Conservation (phyloP, 2,797 vertebrate species). For the Sarcoramphus papa region DNA sequence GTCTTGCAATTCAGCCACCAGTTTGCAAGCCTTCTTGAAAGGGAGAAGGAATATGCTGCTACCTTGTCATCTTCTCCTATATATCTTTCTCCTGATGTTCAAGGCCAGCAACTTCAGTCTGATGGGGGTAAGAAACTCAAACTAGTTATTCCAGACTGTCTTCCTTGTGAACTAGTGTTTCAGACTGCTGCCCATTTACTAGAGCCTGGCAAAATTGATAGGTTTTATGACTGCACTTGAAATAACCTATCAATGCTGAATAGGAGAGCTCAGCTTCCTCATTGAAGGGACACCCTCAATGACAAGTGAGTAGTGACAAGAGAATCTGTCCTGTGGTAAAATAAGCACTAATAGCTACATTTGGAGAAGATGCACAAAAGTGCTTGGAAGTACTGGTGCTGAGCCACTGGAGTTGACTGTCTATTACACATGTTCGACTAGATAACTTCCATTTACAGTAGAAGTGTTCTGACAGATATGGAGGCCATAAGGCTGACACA, state of each 20-base stretch:
- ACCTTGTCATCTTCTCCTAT: not conserved
- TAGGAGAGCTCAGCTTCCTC: not conserved
- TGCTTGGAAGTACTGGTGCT: not conserved
- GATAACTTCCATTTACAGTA: not conserved
- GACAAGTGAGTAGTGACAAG: not conserved
- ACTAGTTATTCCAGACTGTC: not conserved
- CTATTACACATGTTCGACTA: not conserved
- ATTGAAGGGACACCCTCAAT: not conserved
- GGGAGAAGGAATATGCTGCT: not conserved
- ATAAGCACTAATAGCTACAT: not conserved
- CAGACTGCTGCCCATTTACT: not conserved
- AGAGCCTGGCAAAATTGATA: not conserved
- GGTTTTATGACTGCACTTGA: not conserved
- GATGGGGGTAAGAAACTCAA: not conserved
- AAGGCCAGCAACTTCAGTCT: not conserved
- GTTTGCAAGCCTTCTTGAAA: not conserved
- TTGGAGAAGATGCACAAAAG: not conserved
- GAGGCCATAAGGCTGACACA: not conserved
- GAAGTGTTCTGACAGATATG: not conserved
- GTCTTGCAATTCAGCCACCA: not conserved
- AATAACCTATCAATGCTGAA: not conserved
- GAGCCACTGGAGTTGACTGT: not conserved
- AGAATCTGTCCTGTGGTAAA: not conserved
- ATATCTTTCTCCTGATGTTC: not conserved
- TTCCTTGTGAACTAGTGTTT: not conserved